Evolutionary conservation across 2,888 invertebrate species (phyloP), one percentile per base, ranked within the genome.

Genomic region (Cheiracanthium punctorium): DNA sequence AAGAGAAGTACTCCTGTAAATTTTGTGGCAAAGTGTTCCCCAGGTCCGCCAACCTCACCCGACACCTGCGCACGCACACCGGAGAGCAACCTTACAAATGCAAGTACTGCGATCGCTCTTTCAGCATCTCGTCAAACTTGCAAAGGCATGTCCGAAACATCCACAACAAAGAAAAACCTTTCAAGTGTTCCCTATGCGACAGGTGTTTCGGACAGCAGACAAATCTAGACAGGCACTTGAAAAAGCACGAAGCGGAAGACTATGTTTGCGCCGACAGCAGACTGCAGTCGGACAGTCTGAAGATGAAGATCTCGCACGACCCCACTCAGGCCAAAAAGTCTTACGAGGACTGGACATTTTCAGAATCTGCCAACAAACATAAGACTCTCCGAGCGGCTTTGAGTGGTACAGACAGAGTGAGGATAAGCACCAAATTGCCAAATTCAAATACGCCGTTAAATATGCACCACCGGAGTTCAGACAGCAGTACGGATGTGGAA

Each of bases 41-140:
- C 0, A 94, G 99, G 2, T 98, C 98, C 37, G 99, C 99, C 0
- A 99, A 99, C 91, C 93, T 99, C 86, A 99, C 99, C 0, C 94
- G 99, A 1, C 99, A 99, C 91, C 93, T 99, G 88, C 94, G 99
- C 52, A 99, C 99, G 0, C 99, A 99, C 92, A 99, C 99, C 0
- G 99, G 99, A 7, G 99, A 99, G 91, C 98, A 98, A 91, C 98
- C 98, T 0, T 98, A 98, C 93, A 97, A 97, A 91, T 99, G 99
- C 92, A 96, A 98, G 91, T 98, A 98, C 92, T 99, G 99, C 93
- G 98, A 99, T 91, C 94, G 99, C 0, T 97, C 97, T 17, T 99
- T 99, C 93, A 98, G 97, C 90, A 99, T 99, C 90, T 98, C 98
- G 0, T 98, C 98, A 75, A 99, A 99, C 91, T 93, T 99, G 88